Evolutionary conservation across 2,113 vertebrate species (phyloP).

Genomic region (Oxyruncus cristatus): DNA sequence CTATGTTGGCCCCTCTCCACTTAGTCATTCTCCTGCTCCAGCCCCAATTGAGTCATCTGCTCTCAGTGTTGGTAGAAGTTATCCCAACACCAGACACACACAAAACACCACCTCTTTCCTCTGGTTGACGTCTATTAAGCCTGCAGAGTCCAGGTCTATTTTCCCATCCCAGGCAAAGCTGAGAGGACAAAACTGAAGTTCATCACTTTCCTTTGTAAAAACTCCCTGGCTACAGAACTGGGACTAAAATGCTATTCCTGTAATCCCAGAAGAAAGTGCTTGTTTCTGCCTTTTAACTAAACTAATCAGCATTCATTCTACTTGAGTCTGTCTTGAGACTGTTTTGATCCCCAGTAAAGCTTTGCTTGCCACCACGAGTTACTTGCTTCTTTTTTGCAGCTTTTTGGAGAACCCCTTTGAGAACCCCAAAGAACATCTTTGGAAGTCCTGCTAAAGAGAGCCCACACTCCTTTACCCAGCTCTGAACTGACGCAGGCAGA

Average conservation of each 20-base stretch:
- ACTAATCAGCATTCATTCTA: neutral
- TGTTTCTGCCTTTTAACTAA: neutral
- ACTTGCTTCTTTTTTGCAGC: neutral
- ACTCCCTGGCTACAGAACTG: neutral
- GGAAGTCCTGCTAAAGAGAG: neutral
- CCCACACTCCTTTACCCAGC: fast-evolving
- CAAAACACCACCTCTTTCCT: neutral
- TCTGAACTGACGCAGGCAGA: neutral
- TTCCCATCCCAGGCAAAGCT: fast-evolving
- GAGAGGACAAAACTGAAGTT: neutral
- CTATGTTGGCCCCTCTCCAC: neutral
- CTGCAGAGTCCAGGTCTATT: neutral
- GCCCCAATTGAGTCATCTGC: neutral
- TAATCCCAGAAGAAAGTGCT: neutral
- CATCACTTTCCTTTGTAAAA: neutral
- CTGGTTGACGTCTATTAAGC: neutral
- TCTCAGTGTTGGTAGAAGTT: neutral
- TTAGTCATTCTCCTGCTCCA: neutral
- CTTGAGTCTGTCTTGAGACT: neutral
- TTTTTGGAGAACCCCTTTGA: neutral
- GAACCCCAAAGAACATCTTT: neutral
- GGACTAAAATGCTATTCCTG: neutral
- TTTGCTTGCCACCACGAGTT: neutral
- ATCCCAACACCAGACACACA: neutral
- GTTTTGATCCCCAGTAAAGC: neutral